phyloP scores from a whole-genome alignment of 2,888 invertebrate genomes.

The Conomelus anceps region DNA sequence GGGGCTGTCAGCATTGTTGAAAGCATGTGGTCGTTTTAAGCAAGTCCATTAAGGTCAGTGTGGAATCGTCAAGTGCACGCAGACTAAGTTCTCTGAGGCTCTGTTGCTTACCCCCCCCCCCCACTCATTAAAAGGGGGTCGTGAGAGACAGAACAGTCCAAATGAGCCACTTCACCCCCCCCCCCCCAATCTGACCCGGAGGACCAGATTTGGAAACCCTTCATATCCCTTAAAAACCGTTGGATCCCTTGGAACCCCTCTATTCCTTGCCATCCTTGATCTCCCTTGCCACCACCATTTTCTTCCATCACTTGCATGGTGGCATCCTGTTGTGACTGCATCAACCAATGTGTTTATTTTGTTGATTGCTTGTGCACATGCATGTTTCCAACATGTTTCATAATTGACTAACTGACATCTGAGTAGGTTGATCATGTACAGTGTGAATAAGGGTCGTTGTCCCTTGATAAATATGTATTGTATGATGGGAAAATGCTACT shows the following conservation, averaged over 20 bases:
- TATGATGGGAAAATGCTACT: too few species aligned
- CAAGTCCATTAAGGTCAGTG: background rate
- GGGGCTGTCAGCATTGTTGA: background rate
- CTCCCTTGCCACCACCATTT: background rate
- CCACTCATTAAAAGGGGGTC: background rate
- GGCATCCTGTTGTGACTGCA: background rate
- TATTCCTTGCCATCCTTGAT: background rate
- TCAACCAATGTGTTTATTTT: background rate
- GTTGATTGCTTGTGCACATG: background rate
- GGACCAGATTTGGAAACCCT: background rate
- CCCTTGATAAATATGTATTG: too few species aligned
- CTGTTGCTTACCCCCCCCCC: background rate
- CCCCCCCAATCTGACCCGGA: too few species aligned
- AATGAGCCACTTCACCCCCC: background rate
- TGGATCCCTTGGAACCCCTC: background rate
- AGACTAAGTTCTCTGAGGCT: background rate
- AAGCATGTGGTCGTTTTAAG: background rate
- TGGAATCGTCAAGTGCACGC: too few species aligned
- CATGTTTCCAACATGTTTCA: background rate
- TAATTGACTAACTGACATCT: too few species aligned
- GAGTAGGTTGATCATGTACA: too few species aligned
- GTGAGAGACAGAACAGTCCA: background rate
- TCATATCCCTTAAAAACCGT: background rate
- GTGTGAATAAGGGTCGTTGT: background rate
- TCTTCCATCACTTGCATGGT: background rate